These are phyloP conservation scores for Oligia fasciuncula DNA, from an alignment of 2,888 invertebrate genomes.

Conservation along the genomic window DNA sequence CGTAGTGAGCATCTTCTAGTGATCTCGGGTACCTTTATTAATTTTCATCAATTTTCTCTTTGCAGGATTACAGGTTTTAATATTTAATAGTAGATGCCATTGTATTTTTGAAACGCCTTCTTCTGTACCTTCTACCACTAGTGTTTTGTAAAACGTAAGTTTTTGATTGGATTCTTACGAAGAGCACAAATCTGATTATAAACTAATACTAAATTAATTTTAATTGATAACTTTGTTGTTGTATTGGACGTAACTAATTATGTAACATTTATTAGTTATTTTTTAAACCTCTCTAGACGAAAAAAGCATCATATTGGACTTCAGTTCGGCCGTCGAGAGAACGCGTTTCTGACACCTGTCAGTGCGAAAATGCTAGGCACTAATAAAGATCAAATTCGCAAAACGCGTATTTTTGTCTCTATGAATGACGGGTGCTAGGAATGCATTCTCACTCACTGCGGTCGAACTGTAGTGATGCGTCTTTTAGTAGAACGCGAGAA, in stretches of 20 bases:
- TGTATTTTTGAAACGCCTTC: too few relatives aligned
- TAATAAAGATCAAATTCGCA: background rate
- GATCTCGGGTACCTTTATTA: too few relatives aligned
- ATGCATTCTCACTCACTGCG: background rate
- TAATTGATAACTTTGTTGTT: background rate
- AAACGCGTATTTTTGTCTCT: background rate
- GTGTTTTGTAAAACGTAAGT: too few relatives aligned
- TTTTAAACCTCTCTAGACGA: background rate
- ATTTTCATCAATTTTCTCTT: too few relatives aligned
- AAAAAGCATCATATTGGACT: background rate
- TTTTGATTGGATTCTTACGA: too few relatives aligned
- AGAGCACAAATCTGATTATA: too few relatives aligned
- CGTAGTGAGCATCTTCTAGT: too few relatives aligned
- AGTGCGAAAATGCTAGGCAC: background rate
- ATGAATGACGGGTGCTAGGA: background rate
- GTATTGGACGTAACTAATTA: conserved; percentile 5
- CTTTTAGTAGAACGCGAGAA: background rate
- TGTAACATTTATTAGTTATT: conserved; percentile 5
- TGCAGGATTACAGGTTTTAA: too few relatives aligned
- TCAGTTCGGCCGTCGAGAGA: background rate
- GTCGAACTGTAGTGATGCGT: background rate
- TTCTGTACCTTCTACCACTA: too few relatives aligned
- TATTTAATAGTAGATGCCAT: too few relatives aligned
- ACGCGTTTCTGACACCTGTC: background rate
- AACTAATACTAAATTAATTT: background rate